These are phyloP conservation scores for Aurelia aurita complex sp. Pacific DNA, from an alignment of 30 jellyfish, hydroid and myxozoan genomes.

Conservation along the genomic window DNA sequence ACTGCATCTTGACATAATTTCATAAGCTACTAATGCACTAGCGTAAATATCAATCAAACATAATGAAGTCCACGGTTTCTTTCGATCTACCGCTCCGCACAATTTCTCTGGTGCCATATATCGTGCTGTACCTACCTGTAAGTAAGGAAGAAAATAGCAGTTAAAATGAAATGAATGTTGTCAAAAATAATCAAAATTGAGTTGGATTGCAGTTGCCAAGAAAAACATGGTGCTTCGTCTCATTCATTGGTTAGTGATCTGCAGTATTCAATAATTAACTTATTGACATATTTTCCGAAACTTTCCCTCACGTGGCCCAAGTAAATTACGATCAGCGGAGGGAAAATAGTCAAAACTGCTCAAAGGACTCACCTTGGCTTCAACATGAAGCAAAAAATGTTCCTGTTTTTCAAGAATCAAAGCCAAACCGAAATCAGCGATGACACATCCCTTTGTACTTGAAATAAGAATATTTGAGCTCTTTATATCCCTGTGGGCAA, in stretches of 20 bases:
- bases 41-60: slow-evolving; percentile 68
- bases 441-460: slow-evolving; percentile 52
- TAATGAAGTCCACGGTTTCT: slow-evolving; percentile 14
- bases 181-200: too few species aligned
- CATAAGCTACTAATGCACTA: slow-evolving; percentile 56
- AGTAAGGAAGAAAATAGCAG: too few species aligned
- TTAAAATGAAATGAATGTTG: too few species aligned
- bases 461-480: slow-evolving; percentile 73
- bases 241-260: neutral
- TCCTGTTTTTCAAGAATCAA: slow-evolving; percentile 6
- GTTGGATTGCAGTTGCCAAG: too few species aligned
- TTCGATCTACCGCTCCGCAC: slow-evolving; percentile 4
- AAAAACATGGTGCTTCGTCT: neutral
- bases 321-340: neutral
- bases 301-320: too few species aligned
- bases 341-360: neutral
- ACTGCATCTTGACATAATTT: slow-evolving; percentile 48
- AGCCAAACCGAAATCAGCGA: slow-evolving; percentile 79
- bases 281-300: too few species aligned
- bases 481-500: slow-evolving; percentile 72
- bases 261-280: too few species aligned
- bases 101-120: slow-evolving; percentile 86
- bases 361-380: slow-evolving; percentile 3
- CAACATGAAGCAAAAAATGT: neutral
- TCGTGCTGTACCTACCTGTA: slow-evolving; percentile 76